Conservation (phyloP, 2,113 vertebrate species). For the Edolisoma coerulescens region DNA sequence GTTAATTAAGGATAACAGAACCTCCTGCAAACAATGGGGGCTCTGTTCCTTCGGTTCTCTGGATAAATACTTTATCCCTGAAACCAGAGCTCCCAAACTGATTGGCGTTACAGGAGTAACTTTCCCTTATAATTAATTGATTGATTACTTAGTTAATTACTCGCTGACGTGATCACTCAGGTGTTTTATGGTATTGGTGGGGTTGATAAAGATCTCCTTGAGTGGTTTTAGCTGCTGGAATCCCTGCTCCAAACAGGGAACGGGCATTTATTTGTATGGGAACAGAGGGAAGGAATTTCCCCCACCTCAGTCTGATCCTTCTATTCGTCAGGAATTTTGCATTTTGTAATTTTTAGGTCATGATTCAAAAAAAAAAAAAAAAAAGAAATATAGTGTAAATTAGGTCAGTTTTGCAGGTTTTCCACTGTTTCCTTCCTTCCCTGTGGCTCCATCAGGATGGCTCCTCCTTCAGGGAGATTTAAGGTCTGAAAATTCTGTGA, state of each 20-base stretch:
- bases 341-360: neutral
- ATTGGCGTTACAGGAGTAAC: slow-evolving; percentile 20
- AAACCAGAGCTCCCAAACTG: slow-evolving; percentile 39
- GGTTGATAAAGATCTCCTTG: neutral
- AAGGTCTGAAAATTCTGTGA: neutral
- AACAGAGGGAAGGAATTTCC: neutral
- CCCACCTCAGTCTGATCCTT: accelerated
- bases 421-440: neutral
- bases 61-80: slow-evolving; percentile 34
- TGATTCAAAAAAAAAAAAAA: neutral
- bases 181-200: neutral
- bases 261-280: neutral
- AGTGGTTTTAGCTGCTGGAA: neutral
- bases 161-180: neutral
- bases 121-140: slow-evolving; percentile 66
- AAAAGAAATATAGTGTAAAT: neutral
- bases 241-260: neutral
- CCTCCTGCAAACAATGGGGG: neutral
- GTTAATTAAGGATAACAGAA: slow-evolving; percentile 58
- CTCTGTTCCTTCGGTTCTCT: neutral
- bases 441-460: neutral
- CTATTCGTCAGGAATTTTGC: neutral
- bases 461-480: neutral
- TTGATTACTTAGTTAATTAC: slow-evolving; percentile 60
- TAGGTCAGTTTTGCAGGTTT: neutral